Evolutionary conservation across 2,113 vertebrate species (phyloP), one percentile per base, ranked within the genome.

Genomic region (Platycercus adscitus): DNA sequence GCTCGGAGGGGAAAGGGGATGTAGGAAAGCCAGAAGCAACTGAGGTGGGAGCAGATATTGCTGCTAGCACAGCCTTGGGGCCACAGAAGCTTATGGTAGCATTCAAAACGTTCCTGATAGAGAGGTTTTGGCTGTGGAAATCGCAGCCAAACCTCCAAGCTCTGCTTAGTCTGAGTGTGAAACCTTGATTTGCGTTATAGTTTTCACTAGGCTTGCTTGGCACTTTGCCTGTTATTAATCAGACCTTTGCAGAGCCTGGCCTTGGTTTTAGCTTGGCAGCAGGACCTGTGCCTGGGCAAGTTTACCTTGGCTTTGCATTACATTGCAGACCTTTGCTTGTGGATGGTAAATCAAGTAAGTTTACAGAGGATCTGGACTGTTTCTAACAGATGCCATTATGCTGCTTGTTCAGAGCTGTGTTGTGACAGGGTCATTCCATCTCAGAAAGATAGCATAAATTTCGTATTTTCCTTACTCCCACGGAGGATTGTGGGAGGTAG

Each of bases 251-350:
- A 88, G 76, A 70, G 60, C 68, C 25, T 55, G 89, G 53, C 58
- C 44, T 70, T 41, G 68, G 53, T 17, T 72, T 49, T 20, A 35
- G 58, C 79, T 86, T 88, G 89, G 93, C 85, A 91, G 64, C 64
- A 81, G 79, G 55, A 80, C 31, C 49, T 13, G 35, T 39, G 85
- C 49, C 58, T 52, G 75, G 63, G 64, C 68, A 37, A 31, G 23
- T 95, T 91, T 86, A 50, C 79, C 79, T 88, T 91, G 89, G 94
- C 85, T 83, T 70, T 71, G 46, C 7, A 3, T 71, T 86, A 80
- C 68, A 7, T 17, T 78, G 91, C 65, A 76, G 89, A 41, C 26
- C 29, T 70, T 65, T 94, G 37, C 46, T 50, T 43, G 41, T 26
- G 63, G 58, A 41, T 3, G 9, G 55, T 49, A n/a, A 88, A 83